Evolutionary conservation across 2,888 invertebrate species (phyloP).

Genomic region (Patella caerulea): DNA sequence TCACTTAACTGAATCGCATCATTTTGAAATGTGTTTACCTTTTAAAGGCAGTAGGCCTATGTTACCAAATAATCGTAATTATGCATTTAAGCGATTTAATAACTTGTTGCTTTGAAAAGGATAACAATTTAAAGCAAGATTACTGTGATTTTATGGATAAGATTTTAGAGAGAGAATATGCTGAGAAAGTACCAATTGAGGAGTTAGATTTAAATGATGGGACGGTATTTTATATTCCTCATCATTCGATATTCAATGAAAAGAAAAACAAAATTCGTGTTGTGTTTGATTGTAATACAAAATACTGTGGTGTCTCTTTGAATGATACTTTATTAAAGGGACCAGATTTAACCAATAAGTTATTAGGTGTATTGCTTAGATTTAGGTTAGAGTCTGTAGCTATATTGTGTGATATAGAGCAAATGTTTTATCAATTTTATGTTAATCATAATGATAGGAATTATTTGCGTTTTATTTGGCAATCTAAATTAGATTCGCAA

Average conservation of each 20-base stretch:
- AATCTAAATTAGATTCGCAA: conserved; percentile 9
- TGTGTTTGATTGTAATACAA: conserved; percentile 41
- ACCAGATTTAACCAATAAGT: conserved; percentile 36
- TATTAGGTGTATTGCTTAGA: conserved; percentile 36
- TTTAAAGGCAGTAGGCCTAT: conserved; percentile 13
- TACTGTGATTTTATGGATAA: conserved; percentile 23
- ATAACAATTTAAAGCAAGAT: conserved; percentile 12
- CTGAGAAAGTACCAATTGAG: background rate
- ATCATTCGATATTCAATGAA: background rate
- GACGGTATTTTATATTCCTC: background rate
- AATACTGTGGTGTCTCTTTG: conserved; percentile 17
- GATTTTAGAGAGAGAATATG: conserved; percentile 22
- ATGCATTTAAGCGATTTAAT: conserved; percentile 22
- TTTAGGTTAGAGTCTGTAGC: conserved; percentile 33
- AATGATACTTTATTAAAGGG: conserved; percentile 36
- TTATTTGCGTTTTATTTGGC: conserved; percentile 36
- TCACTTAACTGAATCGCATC: conserved; percentile 10
- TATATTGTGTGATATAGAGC: conserved; percentile 35
- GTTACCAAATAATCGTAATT: conserved; percentile 27
- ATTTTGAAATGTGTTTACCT: conserved; percentile 16
- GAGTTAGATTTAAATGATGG: background rate
- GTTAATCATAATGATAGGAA: conserved; percentile 25
- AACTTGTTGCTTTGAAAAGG: conserved; percentile 1
- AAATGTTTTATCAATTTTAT: conserved; percentile 34
- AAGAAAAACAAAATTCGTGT: conserved; percentile 18